phyloP scores from a whole-genome alignment of 2,888 invertebrate genomes.

The Ceratothoa steindachneri region DNA sequence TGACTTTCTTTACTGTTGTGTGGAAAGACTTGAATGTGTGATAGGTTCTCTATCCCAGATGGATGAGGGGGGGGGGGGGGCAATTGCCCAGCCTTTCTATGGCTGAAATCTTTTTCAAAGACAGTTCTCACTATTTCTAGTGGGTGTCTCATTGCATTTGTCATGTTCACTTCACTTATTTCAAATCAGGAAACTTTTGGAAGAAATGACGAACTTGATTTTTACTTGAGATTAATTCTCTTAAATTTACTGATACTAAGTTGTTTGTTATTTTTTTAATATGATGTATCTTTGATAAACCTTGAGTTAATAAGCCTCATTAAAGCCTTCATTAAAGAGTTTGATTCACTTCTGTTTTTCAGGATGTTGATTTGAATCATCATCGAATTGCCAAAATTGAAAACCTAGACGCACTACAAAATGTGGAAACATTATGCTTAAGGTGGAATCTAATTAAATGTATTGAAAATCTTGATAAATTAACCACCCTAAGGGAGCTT shows the following conservation, averaged over 20 bases:
- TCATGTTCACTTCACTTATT: no score
- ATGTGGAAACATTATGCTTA: conserved; percentile 73
- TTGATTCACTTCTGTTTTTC: not conserved
- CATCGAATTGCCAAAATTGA: conserved; percentile 77
- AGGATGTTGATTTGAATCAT: conserved; percentile 78
- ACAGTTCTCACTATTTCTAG: no score
- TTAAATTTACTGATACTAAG: not conserved
- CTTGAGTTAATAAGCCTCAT: not conserved
- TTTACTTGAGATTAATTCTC: not conserved
- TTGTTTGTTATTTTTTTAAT: not conserved
- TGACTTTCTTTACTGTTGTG: no score
- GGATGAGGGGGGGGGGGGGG: no score
- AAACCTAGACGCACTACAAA: conserved; percentile 69
- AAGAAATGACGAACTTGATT: not conserved
- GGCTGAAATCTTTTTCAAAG: no score
- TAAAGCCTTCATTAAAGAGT: not conserved
- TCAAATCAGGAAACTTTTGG: not conserved
- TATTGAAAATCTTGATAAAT: conserved; percentile 78
- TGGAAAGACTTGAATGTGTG: no score
- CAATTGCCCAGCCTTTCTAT: no score
- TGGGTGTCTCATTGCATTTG: no score
- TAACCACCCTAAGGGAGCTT: conserved; percentile 75
- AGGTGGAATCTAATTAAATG: conserved; percentile 93
- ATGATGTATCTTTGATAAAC: not conserved
- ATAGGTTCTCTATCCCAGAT: no score